A percentile compares a stretch with the other conserved stretches of the same genome.
Conservation (phyloP, 2,113 vertebrate genomes). For the Amazona vittata region DNA sequence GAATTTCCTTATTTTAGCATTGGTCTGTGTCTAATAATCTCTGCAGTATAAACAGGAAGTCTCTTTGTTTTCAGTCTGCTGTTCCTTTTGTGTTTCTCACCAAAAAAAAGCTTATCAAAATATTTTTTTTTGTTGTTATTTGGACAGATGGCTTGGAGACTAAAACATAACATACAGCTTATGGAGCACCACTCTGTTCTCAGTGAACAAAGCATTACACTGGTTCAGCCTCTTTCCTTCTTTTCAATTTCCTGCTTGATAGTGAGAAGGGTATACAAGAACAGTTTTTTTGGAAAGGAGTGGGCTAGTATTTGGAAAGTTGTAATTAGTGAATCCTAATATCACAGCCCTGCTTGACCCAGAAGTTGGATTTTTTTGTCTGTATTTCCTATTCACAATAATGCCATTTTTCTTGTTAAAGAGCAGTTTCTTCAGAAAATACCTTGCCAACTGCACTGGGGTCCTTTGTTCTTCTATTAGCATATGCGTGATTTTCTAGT, state of each 20-base stretch:
- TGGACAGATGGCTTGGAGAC: constrained; percentile 6
- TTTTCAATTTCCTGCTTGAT: background rate
- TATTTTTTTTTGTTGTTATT: background rate
- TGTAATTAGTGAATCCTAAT: background rate
- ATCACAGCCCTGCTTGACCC: background rate
- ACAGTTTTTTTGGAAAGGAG: background rate
- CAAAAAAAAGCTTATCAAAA: background rate
- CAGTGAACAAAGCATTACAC: background rate
- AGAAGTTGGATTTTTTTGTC: background rate
- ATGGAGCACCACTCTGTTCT: background rate
- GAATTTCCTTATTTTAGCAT: background rate
- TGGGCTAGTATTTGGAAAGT: background rate
- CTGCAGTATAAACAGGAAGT: constrained; percentile 20
- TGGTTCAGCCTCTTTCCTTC: background rate
- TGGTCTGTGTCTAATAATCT: constrained; percentile 4
- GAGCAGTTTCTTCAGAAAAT: background rate
- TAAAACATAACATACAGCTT: background rate
- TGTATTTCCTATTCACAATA: background rate
- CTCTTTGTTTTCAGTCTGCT: background rate
- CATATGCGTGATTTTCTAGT: background rate
- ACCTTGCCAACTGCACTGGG: background rate
- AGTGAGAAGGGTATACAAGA: background rate
- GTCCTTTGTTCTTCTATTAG: background rate
- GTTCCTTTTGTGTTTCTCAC: background rate
- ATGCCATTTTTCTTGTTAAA: background rate